phyloP scores from a whole-genome alignment of 1,140 invertebrate genomes.

The Episyrphus balteatus region DNA sequence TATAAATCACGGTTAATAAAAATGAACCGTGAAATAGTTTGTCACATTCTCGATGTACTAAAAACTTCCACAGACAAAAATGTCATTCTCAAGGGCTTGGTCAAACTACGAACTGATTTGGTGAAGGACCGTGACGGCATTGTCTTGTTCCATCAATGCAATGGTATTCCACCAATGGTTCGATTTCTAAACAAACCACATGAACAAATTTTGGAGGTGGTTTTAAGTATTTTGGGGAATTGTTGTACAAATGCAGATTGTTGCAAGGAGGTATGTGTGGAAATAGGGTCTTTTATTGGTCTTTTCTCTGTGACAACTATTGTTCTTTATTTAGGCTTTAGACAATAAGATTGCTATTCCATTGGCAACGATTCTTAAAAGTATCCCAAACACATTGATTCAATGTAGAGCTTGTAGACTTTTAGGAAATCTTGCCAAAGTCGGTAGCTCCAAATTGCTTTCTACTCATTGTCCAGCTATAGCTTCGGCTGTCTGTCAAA shows the following conservation, averaged over 20 bases:
- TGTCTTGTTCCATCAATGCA: constrained; percentile 22
- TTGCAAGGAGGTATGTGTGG: constrained; percentile 25
- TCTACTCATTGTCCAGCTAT: constrained; percentile 20
- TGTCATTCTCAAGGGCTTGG: constrained; percentile 28
- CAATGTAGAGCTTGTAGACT: constrained; percentile 31
- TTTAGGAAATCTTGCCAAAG: constrained; percentile 32
- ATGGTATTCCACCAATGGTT: constrained; percentile 28
- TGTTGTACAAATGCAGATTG: constrained; percentile 37
- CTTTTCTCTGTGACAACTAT: not conserved
- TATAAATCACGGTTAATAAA: not conserved
- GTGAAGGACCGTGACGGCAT: constrained; percentile 34
- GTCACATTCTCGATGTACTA: constrained; percentile 23
- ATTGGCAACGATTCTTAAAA: constrained; percentile 28
- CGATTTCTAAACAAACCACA: constrained; percentile 19
- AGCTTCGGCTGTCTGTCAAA: constrained; percentile 27
- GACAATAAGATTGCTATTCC: constrained; percentile 23
- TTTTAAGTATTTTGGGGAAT: constrained; percentile 42
- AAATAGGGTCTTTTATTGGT: not conserved
- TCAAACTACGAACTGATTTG: constrained; percentile 31
- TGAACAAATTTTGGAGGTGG: constrained; percentile 38
- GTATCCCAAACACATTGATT: constrained; percentile 30
- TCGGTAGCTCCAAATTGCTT: constrained; percentile 17
- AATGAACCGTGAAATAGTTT: constrained; percentile 17
- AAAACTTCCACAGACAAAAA: constrained; percentile 30
- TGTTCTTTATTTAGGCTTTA: constrained; percentile 17